Percentiles rank a stretch among this genome's conserved stretches.
Evolutionary conservation across 2,113 vertebrate genomes (phyloP).

Genomic region (Neotragus pygmaeus): DNA sequence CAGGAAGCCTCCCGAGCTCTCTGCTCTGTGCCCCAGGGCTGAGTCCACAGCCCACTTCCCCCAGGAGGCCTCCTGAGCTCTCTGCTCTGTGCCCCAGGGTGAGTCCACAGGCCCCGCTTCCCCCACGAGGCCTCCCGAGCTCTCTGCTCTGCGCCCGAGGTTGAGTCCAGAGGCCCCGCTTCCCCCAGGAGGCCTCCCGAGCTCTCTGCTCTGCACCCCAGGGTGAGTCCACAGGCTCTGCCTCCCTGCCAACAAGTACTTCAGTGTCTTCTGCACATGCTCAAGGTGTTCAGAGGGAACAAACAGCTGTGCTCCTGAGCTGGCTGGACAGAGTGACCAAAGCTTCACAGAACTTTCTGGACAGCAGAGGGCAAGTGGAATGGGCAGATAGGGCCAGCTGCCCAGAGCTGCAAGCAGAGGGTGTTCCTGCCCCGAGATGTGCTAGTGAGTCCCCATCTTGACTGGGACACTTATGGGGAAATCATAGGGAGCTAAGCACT

Average conservation of each 20-base stretch:
- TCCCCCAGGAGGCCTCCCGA: background rate
- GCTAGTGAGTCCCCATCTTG: background rate
- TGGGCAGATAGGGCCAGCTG: background rate
- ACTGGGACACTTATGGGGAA: background rate
- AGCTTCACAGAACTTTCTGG: background rate
- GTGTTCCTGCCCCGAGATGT: background rate
- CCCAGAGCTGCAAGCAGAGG: background rate
- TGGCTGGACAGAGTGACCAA: background rate
- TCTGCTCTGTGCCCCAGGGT: rapidly evolving
- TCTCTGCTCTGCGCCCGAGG: rapidly evolving
- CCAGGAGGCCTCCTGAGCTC: rapidly evolving
- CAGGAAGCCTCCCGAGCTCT: no score
- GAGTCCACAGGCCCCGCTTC: background rate
- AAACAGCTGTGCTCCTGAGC: rapidly evolving
- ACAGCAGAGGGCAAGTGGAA: background rate
- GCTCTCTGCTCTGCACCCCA: no score
- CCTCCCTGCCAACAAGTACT: rapidly evolving
- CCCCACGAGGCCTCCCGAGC: rapidly evolving
- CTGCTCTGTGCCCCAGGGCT: no score
- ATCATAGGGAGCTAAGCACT: background rate
- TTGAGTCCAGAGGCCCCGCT: background rate
- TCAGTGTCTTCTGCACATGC: rapidly evolving
- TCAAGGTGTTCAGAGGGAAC: background rate
- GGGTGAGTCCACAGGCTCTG: background rate
- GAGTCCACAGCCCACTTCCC: rapidly evolving